These are phyloP conservation scores for Phocoena phocoena DNA, from an alignment of 2,113 vertebrate species.

Conservation along the genomic window DNA sequence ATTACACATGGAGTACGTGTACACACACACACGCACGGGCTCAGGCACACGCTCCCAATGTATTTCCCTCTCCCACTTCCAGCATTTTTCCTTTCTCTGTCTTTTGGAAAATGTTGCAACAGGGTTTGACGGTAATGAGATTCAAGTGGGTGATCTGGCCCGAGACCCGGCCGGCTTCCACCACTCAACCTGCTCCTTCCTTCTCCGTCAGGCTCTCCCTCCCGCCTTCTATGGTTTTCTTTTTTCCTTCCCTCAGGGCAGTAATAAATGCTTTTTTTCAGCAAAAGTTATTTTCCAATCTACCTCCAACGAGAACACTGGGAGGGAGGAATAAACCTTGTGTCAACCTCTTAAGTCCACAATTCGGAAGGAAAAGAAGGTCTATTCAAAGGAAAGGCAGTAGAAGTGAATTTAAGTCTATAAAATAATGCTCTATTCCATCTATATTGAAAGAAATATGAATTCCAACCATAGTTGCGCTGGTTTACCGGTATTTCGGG, in stretches of 20 bases:
- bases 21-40: no score
- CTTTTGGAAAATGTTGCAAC: not conserved
- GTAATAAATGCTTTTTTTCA: not conserved
- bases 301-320: not conserved
- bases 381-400: not conserved
- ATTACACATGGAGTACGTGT: fast-evolving
- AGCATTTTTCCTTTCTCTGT: not conserved
- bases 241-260: not conserved
- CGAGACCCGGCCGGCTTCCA: fast-evolving
- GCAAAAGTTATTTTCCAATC: not conserved
- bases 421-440: no score
- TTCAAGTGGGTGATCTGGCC: not conserved
- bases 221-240: not conserved
- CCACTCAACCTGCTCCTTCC: not conserved
- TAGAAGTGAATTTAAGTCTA: not conserved
- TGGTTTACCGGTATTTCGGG: fast-evolving
- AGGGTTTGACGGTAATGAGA: not conserved
- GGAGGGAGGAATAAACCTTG: not conserved
- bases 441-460: not conserved
- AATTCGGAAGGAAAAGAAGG: fast-evolving
- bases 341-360: not conserved
- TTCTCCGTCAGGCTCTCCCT: not conserved
- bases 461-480: not conserved
- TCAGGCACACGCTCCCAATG: fast-evolving
- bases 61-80: not conserved